These are phyloP conservation scores for Trachythela sp. DNA, from an alignment of 64 coral and sea anemone species.

Conservation along the genomic window DNA sequence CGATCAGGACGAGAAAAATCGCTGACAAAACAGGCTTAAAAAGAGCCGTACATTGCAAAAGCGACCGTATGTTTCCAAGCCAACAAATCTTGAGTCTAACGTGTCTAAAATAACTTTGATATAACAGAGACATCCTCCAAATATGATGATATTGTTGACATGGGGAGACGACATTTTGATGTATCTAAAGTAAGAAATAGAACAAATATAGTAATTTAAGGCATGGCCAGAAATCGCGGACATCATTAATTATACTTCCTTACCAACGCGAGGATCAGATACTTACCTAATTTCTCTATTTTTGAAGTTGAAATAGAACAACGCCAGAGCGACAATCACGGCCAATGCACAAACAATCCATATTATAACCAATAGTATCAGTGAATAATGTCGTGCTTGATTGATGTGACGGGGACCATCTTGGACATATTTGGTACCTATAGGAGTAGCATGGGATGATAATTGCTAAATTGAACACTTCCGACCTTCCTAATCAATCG, in stretches of 20 bases:
- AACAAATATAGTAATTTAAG: neutral
- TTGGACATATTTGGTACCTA: neutral
- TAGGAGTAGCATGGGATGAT: neutral
- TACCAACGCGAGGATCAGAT: neutral
- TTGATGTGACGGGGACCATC: neutral
- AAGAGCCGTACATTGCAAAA: constrained; percentile 27
- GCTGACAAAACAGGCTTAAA: too few relatives aligned
- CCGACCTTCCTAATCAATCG: too few relatives aligned
- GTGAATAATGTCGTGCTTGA: neutral
- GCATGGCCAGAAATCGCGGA: too few relatives aligned
- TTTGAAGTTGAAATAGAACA: constrained; percentile 18
- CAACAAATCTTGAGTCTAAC: neutral
- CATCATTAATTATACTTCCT: too few relatives aligned
- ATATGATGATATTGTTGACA: neutral
- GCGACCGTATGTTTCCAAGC: neutral
- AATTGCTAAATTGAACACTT: too few relatives aligned
- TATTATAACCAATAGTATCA: neutral
- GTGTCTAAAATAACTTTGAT: neutral
- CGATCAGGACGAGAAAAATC: too few relatives aligned
- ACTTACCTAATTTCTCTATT: constrained; percentile 4
- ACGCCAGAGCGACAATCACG: neutral
- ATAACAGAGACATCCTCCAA: neutral
- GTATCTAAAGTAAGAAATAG: neutral
- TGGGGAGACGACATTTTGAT: constrained; percentile 20
- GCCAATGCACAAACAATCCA: neutral